phyloP scores from a whole-genome alignment of 2,113 vertebrate species.

The Istiophorus platypterus region DNA sequence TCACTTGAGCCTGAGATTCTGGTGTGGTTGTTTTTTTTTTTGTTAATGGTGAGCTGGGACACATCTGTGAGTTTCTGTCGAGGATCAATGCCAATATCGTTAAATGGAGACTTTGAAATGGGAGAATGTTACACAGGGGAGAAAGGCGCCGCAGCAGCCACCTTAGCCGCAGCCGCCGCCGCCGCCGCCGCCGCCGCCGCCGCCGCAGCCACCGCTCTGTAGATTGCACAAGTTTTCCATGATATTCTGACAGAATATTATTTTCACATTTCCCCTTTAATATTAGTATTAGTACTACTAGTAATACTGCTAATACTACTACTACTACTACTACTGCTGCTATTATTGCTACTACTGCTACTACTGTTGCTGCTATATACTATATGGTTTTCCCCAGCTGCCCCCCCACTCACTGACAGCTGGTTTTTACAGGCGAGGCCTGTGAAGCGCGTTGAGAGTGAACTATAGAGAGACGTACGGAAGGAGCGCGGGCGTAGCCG shows the following conservation, averaged over 20 bases:
- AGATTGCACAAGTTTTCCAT: neutral
- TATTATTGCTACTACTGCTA: too few species aligned
- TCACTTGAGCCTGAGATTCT: neutral
- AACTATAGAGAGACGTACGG: conserved; percentile 43
- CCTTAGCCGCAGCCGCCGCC: too few species aligned
- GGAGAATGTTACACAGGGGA: neutral
- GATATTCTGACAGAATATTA: conserved; percentile 12
- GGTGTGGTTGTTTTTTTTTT: neutral
- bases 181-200: too few species aligned
- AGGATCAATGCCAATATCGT: neutral
- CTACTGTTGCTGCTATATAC: too few species aligned
- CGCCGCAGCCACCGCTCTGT: too few species aligned
- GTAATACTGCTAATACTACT: too few species aligned
- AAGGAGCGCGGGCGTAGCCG: conserved; percentile 29
- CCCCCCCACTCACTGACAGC: neutral
- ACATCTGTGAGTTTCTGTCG: neutral
- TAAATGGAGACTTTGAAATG: neutral
- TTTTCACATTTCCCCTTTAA: too few species aligned
- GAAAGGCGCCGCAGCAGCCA: too few species aligned
- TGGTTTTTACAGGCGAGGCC: conserved; percentile 15
- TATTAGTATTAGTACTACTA: too few species aligned
- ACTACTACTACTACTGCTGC: too few species aligned
- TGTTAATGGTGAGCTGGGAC: neutral
- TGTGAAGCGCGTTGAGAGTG: conserved; percentile 27
- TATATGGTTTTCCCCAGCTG: neutral